Evolutionary conservation across 2,113 vertebrate genomes (phyloP).

Genomic region (Psammodynastes pulverulentus): DNA sequence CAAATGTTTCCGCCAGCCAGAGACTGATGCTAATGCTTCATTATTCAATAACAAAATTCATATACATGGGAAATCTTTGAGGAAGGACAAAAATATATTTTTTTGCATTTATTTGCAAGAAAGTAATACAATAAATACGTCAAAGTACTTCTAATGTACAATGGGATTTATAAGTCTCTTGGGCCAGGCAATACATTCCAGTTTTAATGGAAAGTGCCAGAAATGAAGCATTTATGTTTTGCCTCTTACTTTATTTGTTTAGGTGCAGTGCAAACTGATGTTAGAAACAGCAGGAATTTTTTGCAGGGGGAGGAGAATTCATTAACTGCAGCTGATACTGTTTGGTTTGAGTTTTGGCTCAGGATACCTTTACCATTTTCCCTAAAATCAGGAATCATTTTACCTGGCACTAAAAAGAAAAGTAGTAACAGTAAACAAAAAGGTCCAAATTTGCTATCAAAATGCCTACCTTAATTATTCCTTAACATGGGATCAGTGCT

Average conservation of each 20-base stretch:
- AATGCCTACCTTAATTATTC: neutral
- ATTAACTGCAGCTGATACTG: neutral
- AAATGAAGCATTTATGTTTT: slow-evolving; percentile 12
- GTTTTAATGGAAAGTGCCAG: slow-evolving; percentile 18
- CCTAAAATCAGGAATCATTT: neutral
- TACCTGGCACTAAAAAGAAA: neutral
- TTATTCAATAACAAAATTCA: neutral
- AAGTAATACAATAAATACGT: neutral
- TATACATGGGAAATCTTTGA: neutral
- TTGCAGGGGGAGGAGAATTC: neutral
- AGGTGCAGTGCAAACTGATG: slow-evolving; percentile 9
- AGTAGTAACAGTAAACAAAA: neutral
- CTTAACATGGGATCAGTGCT: neutral
- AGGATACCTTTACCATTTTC: neutral
- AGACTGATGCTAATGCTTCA: neutral
- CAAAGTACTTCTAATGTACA: neutral
- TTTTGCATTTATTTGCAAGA: neutral
- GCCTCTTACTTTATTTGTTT: slow-evolving; percentile 4
- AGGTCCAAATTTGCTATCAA: neutral
- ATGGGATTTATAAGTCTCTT: slow-evolving; percentile 1
- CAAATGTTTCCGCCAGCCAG: neutral
- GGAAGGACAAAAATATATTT: no score
- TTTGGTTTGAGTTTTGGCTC: neutral
- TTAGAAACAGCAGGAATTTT: neutral
- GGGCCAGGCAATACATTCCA: neutral